Base-by-base conservation (phyloP, 2,888 invertebrate genomes). In the Drosophila greeni region DNA sequence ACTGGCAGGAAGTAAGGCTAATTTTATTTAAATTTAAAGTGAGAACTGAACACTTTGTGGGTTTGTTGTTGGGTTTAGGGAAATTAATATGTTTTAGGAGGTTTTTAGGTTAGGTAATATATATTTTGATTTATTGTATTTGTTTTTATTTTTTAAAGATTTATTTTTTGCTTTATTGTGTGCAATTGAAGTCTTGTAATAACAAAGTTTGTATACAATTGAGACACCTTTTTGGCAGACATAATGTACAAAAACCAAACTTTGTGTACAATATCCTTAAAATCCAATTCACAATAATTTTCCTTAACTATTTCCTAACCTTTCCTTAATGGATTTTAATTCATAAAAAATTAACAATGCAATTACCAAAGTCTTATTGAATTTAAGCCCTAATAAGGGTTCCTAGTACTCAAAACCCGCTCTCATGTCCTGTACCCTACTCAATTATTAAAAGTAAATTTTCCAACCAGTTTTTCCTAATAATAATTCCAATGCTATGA, bases 401-500 rank as follows among this genome's bases (percentile, higher is more conserved):
- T 11, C 9, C 26, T 8, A 2, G 6, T 18, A 6, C 24, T 9
- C 4, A 2, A 57, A 57, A 11, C 20, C 5, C 16, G 8, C 23
- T 24, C 29, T 31, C 20, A 11, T 29, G 20, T 16, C 31, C 31
- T 23, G 24, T 31, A 56, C 57, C 57, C 57, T 18, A 23, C 23
- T 57, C 11, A 56, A 57, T 56, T 40, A 57, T 40, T 56, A 0
- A 40, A 56, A 39, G 57, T 18, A 18, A n/a, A 12, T 16, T 26
- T 40, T 24, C 9, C 1, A n/a, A 26, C 20, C 18, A n/a, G 3
- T 20, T 55, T 39, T 53, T 53, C 9, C 54, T 23, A 18, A 20
- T 48, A 33, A 42, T 49, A 64, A 34, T 23, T 36, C 1, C 51
- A 12, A 18, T 20, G 33, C 20, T 53, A 20, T 61, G 62, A 20